Evolutionary conservation across 2,797 vertebrate species (phyloP).

Genomic region (Microtus agrestis): DNA sequence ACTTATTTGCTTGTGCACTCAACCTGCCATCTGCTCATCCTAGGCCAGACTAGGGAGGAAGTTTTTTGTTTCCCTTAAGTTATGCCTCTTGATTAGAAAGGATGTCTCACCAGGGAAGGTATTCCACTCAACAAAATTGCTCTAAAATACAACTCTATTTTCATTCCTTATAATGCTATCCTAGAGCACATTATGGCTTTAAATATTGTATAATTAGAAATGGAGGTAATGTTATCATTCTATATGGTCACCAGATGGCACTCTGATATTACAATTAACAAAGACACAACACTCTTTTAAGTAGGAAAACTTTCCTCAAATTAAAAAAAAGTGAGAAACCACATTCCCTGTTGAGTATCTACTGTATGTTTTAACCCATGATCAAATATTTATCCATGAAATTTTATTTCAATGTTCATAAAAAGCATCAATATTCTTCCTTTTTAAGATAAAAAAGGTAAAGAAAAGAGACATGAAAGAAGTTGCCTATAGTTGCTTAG

Average conservation of each 20-base stretch:
- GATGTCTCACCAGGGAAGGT: background rate
- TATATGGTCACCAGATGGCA: constrained; percentile 80
- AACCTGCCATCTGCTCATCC: background rate
- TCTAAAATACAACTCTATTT: background rate
- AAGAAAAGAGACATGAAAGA: constrained; percentile 5
- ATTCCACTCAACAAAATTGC: background rate
- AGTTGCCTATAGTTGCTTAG: background rate
- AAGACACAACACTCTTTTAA: background rate
- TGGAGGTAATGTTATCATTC: constrained; percentile 65
- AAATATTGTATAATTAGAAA: background rate
- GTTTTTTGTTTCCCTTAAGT: background rate
- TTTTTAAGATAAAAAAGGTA: constrained; percentile 45
- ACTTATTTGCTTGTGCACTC: background rate
- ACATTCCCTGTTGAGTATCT: background rate
- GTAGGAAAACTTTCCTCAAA: background rate
- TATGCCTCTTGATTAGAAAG: background rate
- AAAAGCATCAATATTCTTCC: background rate
- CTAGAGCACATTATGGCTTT: background rate
- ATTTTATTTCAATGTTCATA: constrained; percentile 34
- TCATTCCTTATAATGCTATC: background rate
- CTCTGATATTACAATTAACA: constrained; percentile 69
- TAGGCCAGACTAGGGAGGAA: background rate
- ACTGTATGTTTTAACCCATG: background rate
- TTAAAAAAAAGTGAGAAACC: background rate
- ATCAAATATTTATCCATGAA: background rate